phyloP scores from a whole-genome alignment of 1,140 invertebrate species.

The Pseudomyrmex dendroicus region DNA sequence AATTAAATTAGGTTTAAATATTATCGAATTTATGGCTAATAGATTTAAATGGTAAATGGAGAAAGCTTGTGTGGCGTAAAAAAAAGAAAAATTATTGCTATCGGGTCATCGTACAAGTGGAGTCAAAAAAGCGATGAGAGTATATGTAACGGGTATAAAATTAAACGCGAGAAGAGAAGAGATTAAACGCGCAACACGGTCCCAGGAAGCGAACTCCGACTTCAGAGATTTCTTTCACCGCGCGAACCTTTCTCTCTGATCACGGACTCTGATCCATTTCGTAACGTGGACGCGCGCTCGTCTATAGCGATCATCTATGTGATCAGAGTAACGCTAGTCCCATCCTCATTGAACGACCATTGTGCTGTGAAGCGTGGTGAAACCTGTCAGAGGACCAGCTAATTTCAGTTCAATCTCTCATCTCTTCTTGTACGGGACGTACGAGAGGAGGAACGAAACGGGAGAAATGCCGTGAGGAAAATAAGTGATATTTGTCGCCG shows the following conservation, averaged over 20 bases:
- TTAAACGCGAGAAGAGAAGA: neutral
- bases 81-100: neutral
- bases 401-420: slow-evolving; percentile 46
- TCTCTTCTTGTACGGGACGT: slow-evolving; percentile 33
- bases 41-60: too few relatives aligned
- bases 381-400: slow-evolving; percentile 44
- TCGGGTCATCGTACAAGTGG: slow-evolving; percentile 1
- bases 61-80: neutral
- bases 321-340: slow-evolving; percentile 42
- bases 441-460: neutral
- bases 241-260: slow-evolving; percentile 41
- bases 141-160: neutral
- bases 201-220: neutral
- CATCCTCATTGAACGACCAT: slow-evolving; percentile 40
- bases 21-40: too few relatives aligned
- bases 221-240: slow-evolving; percentile 29
- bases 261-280: slow-evolving; percentile 46
- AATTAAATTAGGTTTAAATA: neutral
- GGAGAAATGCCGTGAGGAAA: neutral
- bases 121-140: neutral
- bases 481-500: slow-evolving; percentile 24
- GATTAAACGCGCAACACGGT: neutral
- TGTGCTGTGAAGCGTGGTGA: slow-evolving; percentile 60
- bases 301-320: slow-evolving; percentile 38
- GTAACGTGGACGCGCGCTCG: slow-evolving; percentile 52